These are phyloP conservation scores for Phrynosoma blainvillii DNA, from an alignment of 2,113 vertebrate species.

Conservation along the genomic window DNA sequence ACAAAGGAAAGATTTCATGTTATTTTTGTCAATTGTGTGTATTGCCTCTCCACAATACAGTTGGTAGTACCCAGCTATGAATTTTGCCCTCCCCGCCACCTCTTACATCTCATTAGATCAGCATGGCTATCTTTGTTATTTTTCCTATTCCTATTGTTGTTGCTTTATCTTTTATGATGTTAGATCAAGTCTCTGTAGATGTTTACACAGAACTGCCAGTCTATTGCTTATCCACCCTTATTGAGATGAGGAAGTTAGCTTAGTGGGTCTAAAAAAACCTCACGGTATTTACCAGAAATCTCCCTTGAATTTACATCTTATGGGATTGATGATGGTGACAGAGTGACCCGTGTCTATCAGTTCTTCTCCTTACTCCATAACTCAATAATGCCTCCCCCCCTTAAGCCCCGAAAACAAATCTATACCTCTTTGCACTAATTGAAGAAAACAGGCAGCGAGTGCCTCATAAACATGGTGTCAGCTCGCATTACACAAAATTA, in stretches of 20 bases:
- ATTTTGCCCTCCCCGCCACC: neutral
- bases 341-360: constrained; percentile 16
- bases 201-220: neutral
- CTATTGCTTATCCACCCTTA: fast-evolving
- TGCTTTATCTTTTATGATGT: neutral
- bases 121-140: neutral
- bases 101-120: neutral
- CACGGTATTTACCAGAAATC: neutral
- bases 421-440: constrained; percentile 53
- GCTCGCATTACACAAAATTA: constrained; percentile 68
- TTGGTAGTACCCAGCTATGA: neutral
- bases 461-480: constrained; percentile 68
- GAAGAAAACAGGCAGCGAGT: constrained; percentile 60
- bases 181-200: neutral
- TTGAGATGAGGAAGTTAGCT: neutral
- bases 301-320: constrained; percentile 11
- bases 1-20: neutral
- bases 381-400: constrained; percentile 43
- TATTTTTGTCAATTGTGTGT: neutral
- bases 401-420: constrained; percentile 62
- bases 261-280: neutral
- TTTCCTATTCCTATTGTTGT: neutral
- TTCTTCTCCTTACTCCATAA: constrained; percentile 12
- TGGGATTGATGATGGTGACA: neutral
- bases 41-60: neutral